Percentiles rank a stretch among this genome's conserved stretches.
Conservation (phyloP, 2,797 vertebrate genomes). For the Prionace glauca region DNA sequence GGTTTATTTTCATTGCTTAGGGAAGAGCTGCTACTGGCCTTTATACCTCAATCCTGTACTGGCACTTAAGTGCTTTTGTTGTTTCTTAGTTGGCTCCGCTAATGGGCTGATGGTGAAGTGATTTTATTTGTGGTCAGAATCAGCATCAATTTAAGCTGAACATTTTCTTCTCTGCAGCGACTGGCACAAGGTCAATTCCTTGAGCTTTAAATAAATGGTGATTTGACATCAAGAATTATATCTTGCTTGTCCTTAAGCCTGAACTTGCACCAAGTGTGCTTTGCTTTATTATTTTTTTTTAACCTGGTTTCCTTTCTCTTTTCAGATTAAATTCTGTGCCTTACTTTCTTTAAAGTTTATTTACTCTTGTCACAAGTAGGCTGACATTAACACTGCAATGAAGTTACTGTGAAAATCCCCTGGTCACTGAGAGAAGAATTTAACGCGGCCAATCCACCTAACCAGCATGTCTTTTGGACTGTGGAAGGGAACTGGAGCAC, state of each 20-base stretch:
- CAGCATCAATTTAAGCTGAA: background rate
- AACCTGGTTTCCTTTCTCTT: background rate
- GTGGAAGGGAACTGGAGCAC: too few species aligned
- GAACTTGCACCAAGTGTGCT: background rate
- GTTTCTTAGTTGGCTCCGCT: background rate
- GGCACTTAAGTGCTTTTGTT: slow-evolving; percentile 14
- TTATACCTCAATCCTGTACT: slow-evolving; percentile 36
- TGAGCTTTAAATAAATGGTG: slow-evolving; percentile 8
- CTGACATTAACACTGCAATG: too few species aligned
- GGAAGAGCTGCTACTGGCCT: slow-evolving; percentile 41
- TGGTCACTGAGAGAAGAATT: too few species aligned
- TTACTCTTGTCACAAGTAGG: too few species aligned
- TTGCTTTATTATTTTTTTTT: background rate
- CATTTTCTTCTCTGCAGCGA: background rate
- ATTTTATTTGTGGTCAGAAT: slow-evolving; percentile 4
- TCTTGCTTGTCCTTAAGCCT: background rate
- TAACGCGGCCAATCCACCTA: too few species aligned
- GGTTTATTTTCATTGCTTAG: slow-evolving; percentile 48
- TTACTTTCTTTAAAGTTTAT: background rate
- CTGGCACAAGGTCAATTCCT: background rate
- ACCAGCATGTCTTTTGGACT: too few species aligned
- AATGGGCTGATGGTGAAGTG: slow-evolving; percentile 25
- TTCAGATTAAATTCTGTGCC: background rate
- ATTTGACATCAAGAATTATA: slow-evolving; percentile 20
- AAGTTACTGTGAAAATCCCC: too few species aligned